Base-by-base conservation (phyloP, 1,140 invertebrate species). In the Arion vulgaris region DNA sequence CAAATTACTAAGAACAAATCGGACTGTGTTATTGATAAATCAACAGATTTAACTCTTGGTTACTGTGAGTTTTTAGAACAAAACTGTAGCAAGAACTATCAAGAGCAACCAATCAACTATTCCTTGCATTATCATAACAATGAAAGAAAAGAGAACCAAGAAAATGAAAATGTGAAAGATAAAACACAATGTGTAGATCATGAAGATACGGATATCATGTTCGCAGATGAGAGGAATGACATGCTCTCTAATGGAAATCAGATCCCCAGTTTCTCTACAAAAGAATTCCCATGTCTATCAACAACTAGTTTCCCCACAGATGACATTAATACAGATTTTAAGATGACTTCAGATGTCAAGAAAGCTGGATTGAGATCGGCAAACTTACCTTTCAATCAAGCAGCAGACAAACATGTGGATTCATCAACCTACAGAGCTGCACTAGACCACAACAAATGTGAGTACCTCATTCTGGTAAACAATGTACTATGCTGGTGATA, bases 261-360 rank as follows among this genome's bases (percentile, higher is more conserved):
- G 0, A 94, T 98, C 0, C 41, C 5, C 5, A 97, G 96, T 81
- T 98, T 97, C 89, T 97, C 95, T 87, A 98, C 97, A 0, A 97
- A 99, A 93, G 97, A 96, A 19, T 98, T 97, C 0, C 96, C 96
- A 0, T 96, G 96, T 85, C 84, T 92, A 36, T 98, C 96, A 0
- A 96, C 95, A 68, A 96, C 97, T 0, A 96, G 96, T 0, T 98
- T 97, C 1, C 95, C 97, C 88, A 96, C 95, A 0, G 97, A 98
- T 15, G 51, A 7, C 5, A 57, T 15, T 15, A 45, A 7, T 45
- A 26, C 15, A 57, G 19, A 7, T 23, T 17, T 19, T 57, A 26
- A 57, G 51, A 57, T 57, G 51, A 23, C 7, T 23, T 11, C 51
- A 57, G 51, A 57, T 57, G 26, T 23, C 17, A 26, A 57, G 51